phyloP scores from a whole-genome alignment of 2,888 invertebrate species.

The Parthenolecanium corni region DNA sequence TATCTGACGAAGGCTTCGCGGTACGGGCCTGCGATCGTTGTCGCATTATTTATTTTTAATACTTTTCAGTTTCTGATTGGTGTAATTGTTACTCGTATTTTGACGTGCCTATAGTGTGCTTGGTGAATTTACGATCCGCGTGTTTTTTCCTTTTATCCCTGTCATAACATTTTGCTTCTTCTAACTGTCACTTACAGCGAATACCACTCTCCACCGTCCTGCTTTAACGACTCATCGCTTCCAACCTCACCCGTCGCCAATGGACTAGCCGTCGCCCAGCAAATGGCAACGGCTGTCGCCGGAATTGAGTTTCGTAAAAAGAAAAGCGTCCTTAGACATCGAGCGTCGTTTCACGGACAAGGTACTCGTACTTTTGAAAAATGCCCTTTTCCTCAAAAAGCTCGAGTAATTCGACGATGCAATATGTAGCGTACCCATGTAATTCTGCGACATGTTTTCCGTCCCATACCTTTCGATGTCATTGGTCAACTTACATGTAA shows the following conservation, averaged over 20 bases:
- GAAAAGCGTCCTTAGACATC: slow-evolving; percentile 40
- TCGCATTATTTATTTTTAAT: no score
- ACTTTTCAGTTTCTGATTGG: no score
- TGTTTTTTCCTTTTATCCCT: background rate
- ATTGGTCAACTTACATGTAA: background rate
- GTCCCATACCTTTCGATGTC: background rate
- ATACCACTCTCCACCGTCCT: slow-evolving; percentile 22
- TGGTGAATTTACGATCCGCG: background rate
- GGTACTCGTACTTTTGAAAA: slow-evolving; percentile 39
- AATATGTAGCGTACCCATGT: no score
- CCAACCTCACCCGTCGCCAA: slow-evolving; percentile 24
- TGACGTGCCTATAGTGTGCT: no score
- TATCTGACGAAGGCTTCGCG: no score
- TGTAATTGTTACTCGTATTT: no score
- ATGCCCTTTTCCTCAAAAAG: no score
- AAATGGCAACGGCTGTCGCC: slow-evolving; percentile 58
- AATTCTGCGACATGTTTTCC: no score
- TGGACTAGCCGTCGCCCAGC: slow-evolving; percentile 54
- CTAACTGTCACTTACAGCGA: slow-evolving; percentile 15
- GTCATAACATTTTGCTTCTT: background rate
- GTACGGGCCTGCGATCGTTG: no score
- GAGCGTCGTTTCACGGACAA: slow-evolving; percentile 55
- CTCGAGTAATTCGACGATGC: no score
- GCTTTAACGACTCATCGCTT: slow-evolving; percentile 20
- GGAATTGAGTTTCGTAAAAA: slow-evolving; percentile 47